Percentiles rank a stretch among this genome's conserved stretches.
phyloP scores from a whole-genome alignment of 2,797 vertebrate genomes.

The Odontamblyopus lacepedii region DNA sequence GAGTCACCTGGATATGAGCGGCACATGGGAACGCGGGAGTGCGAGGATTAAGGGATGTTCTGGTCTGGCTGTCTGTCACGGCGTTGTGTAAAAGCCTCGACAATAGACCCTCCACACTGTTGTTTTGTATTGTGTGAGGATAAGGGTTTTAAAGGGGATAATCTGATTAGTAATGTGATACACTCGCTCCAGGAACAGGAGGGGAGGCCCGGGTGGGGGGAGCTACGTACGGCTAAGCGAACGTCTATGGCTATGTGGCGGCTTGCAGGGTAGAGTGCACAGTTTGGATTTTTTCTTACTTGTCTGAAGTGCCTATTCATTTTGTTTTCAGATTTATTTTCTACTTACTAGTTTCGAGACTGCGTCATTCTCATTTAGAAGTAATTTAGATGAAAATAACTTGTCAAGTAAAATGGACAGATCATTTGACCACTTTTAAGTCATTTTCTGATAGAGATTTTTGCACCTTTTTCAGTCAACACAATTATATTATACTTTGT shows the following conservation, averaged over 20 bases:
- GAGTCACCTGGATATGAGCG: slow-evolving; percentile 12
- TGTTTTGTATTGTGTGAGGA: slow-evolving; percentile 10
- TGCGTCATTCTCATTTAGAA: too few relatives aligned
- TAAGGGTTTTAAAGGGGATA: slow-evolving; percentile 44
- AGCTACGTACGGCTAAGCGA: slow-evolving; percentile 27
- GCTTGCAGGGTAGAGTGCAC: slow-evolving; percentile 22
- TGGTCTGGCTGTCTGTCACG: slow-evolving; percentile 17
- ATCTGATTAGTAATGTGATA: slow-evolving; percentile 62
- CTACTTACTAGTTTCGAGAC: too few relatives aligned
- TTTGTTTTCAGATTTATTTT: too few relatives aligned
- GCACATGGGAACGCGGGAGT: slow-evolving; percentile 17
- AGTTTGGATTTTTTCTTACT: not conserved
- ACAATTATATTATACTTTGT: too few relatives aligned
- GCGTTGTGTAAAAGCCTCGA: slow-evolving; percentile 28
- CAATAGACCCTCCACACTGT: slow-evolving; percentile 13
- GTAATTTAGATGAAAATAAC: too few relatives aligned
- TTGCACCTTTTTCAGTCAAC: too few relatives aligned
- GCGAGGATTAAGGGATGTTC: slow-evolving; percentile 16
- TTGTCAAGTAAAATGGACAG: too few relatives aligned
- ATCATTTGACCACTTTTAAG: too few relatives aligned
- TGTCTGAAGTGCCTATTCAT: not conserved
- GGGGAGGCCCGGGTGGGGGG: not conserved
- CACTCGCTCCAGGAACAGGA: slow-evolving; percentile 24
- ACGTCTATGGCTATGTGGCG: slow-evolving; percentile 32
- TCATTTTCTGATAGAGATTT: too few relatives aligned